Evolutionary conservation across 2,797 vertebrate species (phyloP).

Genomic region (Gorsachius magnificus): DNA sequence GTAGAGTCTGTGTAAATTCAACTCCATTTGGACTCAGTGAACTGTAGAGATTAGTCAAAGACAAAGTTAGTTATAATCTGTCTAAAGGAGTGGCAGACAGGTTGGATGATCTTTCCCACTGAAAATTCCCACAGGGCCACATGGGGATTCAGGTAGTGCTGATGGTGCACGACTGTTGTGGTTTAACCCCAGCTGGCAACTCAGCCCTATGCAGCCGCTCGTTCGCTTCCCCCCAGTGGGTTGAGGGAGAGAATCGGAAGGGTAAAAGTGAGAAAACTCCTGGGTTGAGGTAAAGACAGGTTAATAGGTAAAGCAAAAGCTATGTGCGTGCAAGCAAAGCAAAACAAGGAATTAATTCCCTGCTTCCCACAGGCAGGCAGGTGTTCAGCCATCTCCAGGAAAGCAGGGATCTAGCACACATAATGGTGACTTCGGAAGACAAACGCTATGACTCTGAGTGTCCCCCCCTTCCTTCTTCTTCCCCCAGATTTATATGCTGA

Average conservation of each 20-base stretch:
- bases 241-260: too few relatives aligned
- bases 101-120: not conserved
- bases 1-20: not conserved
- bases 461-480: not conserved
- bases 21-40: not conserved
- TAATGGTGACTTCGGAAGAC: not conserved
- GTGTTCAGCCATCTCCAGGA: not conserved
- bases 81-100: not conserved
- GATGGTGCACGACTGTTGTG: accelerated
- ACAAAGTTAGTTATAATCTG: not conserved
- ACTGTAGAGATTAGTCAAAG: not conserved
- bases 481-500: not conserved
- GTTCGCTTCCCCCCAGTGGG: too few relatives aligned
- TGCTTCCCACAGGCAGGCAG: not conserved
- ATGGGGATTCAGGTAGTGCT: not conserved
- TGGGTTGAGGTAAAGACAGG: too few relatives aligned
- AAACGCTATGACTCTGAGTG: accelerated
- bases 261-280: too few relatives aligned
- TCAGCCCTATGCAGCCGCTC: too few relatives aligned
- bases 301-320: not conserved
- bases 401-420: not conserved
- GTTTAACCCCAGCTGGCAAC: too few relatives aligned
- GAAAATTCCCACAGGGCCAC: not conserved
- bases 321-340: accelerated
- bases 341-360: not conserved